Percentiles rank a stretch among this genome's conserved stretches.
Conservation (phyloP, 2,888 invertebrate genomes). For the Eubasilissa splendida region DNA sequence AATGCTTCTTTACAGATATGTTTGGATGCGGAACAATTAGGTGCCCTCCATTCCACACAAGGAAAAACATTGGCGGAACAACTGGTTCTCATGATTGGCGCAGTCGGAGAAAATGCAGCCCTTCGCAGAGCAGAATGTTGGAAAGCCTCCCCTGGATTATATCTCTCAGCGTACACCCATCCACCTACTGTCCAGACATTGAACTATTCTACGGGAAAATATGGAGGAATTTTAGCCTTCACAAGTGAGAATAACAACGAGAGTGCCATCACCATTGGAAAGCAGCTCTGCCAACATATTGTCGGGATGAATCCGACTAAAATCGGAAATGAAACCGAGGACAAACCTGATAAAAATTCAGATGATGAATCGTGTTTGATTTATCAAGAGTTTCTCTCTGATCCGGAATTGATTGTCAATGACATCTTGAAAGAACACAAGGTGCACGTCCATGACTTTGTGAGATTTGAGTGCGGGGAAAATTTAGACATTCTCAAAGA, state of each 20-base stretch:
- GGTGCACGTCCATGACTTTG: slow-evolving; percentile 83
- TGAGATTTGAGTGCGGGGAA: slow-evolving; percentile 92
- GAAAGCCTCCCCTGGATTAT: slow-evolving; percentile 73
- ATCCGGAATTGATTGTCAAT: slow-evolving; percentile 82
- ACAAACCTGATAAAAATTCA: slow-evolving; percentile 75
- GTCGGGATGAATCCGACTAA: slow-evolving; percentile 89
- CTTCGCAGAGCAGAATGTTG: slow-evolving; percentile 85
- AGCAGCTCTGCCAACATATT: slow-evolving; percentile 92
- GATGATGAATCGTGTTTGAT: slow-evolving; percentile 88
- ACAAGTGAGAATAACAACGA: slow-evolving; percentile 67
- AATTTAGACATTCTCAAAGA: slow-evolving; percentile 59
- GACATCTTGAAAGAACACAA: slow-evolving; percentile 79
- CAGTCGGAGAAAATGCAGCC: slow-evolving; percentile 91
- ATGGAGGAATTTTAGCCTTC: slow-evolving; percentile 87
- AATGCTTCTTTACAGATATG: slow-evolving; percentile 67
- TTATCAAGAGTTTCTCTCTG: slow-evolving; percentile 89
- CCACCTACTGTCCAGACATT: slow-evolving; percentile 75
- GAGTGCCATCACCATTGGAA: slow-evolving; percentile 72
- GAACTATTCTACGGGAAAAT: slow-evolving; percentile 82
- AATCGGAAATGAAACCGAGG: slow-evolving; percentile 78
- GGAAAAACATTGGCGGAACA: slow-evolving; percentile 86
- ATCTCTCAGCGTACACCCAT: slow-evolving; percentile 84
- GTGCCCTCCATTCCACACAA: slow-evolving; percentile 74
- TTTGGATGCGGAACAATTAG: slow-evolving; percentile 79
- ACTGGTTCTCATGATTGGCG: slow-evolving; percentile 88